Conservation (phyloP, 2,888 invertebrate species). For the Phlogophora meticulosa region DNA sequence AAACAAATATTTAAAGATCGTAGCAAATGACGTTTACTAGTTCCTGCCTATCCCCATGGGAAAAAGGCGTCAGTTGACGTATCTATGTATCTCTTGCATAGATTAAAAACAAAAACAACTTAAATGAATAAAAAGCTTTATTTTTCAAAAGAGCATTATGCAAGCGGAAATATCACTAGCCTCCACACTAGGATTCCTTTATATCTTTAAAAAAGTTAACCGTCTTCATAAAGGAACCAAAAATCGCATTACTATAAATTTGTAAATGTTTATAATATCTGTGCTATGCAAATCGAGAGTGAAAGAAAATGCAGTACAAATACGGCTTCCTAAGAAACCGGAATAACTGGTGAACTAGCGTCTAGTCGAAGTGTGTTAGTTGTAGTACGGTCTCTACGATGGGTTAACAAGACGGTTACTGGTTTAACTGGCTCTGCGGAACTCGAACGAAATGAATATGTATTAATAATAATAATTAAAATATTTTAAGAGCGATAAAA, state of each 20-base stretch:
- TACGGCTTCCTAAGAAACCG: conserved; percentile 35
- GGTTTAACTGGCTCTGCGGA: conserved; percentile 3
- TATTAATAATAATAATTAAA: neutral
- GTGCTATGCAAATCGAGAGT: conserved; percentile 29
- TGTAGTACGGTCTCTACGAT: conserved; percentile 24
- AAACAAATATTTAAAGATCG: too few relatives aligned
- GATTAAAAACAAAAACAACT: neutral
- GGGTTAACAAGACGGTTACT: conserved; percentile 23
- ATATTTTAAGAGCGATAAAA: neutral
- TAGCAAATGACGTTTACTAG: too few relatives aligned
- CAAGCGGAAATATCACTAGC: too few relatives aligned
- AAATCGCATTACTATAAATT: conserved; percentile 7
- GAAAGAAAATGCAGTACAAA: conserved; percentile 51
- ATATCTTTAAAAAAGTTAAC: neutral
- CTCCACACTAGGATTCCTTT: too few relatives aligned
- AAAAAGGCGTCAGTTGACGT: too few relatives aligned
- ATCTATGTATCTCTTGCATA: neutral
- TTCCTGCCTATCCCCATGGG: too few relatives aligned
- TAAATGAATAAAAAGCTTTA: too few relatives aligned
- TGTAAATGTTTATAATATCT: conserved; percentile 1
- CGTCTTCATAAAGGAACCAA: neutral
- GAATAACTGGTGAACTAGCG: conserved; percentile 27
- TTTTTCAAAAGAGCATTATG: too few relatives aligned
- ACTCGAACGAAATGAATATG: conserved; percentile 2
- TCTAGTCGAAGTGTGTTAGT: conserved; percentile 45